Base-by-base conservation (phyloP, 1,140 invertebrate genomes). In the Zaprionus lachaisei region DNA sequence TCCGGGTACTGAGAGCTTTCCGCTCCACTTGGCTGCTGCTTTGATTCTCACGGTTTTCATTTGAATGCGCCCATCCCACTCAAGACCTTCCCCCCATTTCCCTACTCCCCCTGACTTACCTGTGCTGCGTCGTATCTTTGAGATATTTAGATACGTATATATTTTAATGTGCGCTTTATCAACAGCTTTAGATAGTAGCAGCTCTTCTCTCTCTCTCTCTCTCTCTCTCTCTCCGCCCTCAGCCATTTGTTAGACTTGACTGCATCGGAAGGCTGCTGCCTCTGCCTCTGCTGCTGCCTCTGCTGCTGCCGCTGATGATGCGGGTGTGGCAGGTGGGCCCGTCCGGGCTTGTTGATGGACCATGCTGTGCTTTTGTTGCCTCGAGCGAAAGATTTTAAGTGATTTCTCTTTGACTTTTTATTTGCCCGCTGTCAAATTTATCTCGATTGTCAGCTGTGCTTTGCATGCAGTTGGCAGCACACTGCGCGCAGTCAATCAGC, bases 81-180 rank as follows among this genome's bases (percentile, higher is more conserved):
- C 63, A n/a, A 47, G 17, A 17, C 41, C 41, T 11, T 15, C 41
- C 34, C 47, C 37, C 47, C 47, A 6, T 28, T 28, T 7, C 26
- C 26, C 26, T 7, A 1, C 28, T 28, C 17, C 20, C 17, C 47
- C 20, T 22, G 20, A 14, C 67, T 67, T 54, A 71, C 79, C 79
- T 84, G 77, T 38, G 24, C 41, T 15, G 37, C 26, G 26, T 56
- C 65, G 77, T 80, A 87, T 83, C 83, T 87, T 75, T 78, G 64
- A 89, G 83, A 89, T 86, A 83, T 81, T 89, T 78, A 72, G 83
- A 83, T 87, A 86, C 83, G 77, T 86, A 86, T 86, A 86, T 87
- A 86, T 86, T 86, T 86, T 87, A 83, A 89, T 86, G 84, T 87
- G 80, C 84, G 83, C 83, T 86, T 86, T 86, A 86, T 86, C 84